Base-by-base conservation (phyloP, 2,113 vertebrate genomes). In the Etia nguti region DNA sequence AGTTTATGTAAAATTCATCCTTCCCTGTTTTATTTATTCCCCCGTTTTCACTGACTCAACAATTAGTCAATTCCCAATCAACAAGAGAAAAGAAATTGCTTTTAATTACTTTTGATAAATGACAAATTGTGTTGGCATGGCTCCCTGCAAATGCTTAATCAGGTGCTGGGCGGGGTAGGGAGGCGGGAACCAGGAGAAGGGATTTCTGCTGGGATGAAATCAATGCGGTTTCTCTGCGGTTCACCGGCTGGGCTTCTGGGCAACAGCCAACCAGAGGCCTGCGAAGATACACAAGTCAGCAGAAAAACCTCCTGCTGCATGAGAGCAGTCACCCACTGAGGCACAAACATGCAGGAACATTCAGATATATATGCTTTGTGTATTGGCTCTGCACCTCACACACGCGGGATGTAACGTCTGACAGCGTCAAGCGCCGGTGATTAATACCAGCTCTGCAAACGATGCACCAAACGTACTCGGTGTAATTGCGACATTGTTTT, bases 81-180 rank as follows among this genome's bases (percentile, higher is more conserved):
- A 94, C 94, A 92, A 89, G 90, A 94, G 94, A 93, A 91, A 95
- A 94, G 90, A 94, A 96, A 96, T 95, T 94, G 95, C 94, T 96
- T 96, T 96, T 96, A 96, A 96, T 96, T 96, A 96, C 95, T 96
- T 95, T 95, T 96, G 95, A 96, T 96, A 96, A 96, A 96, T 96
- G 95, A 96, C 96, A 95, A 96, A 96, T 95, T 94, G 95, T 68
- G 92, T 92, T 95, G 93, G 94, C 93, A 88, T 29, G 88, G 85
- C 86, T 92, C 93, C 90, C 90, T 60, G 90, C 84, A 65, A 93
- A 92, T 80, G 92, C 96, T 95, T 95, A 92, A 95, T 95, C 94
- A 93, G 94, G 93, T 90, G 92, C 56, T 41, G 93, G 90, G 90
- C 84, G 86, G 80, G 88, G 91, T 36, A 62, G 83, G 82, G 75